Base-by-base conservation (phyloP, 2,888 invertebrate genomes). In the Resseliella maxima region DNA sequence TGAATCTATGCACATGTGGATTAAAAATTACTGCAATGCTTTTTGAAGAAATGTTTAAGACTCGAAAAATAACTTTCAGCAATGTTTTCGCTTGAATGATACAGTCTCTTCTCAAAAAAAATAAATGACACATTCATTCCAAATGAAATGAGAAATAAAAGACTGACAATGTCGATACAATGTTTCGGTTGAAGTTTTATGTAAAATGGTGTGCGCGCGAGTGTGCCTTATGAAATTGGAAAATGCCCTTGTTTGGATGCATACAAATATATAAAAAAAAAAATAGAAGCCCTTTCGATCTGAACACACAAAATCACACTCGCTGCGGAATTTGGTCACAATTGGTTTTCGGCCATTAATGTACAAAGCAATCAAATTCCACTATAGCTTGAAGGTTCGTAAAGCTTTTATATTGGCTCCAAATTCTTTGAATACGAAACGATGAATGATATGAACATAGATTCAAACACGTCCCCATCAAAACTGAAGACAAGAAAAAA, bases 311-410 rank as follows among this genome's bases (percentile, higher is more conserved):
- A 5, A 27, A 27, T 27, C 24, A n/a, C 18, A 59, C 24, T 24
- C 59, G 24, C 6, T 12, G 5, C 12, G 6, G 18, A 50, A 2
- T 50, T 50, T 15, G 8, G 46, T 15, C 18, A 15, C 5, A 72
- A 72, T 72, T 72, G 31, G 72, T 12, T 72, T 72, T 72, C 15
- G 18, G 27, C 31, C 35, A 31, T 72, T 72, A 72, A 72, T 72
- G 27, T 59, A 35, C 72, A 72, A 31, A 72, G 35, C 72, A 72
- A 72, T 72, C 31, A 31, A 27, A 72, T 72, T 31, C 18, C 31
- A 72, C 35, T 31, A 72, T 72, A 21, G 72, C 72, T 72, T 6
- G 31, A 31, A 50, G 72, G 31, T n/a, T 24, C 24, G 59, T 24
- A 59, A 18, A 18, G 50, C 15, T 50, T 50, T 59, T 59, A n/a